phyloP scores from a whole-genome alignment of 2,797 vertebrate species.

The Danio choprae region DNA sequence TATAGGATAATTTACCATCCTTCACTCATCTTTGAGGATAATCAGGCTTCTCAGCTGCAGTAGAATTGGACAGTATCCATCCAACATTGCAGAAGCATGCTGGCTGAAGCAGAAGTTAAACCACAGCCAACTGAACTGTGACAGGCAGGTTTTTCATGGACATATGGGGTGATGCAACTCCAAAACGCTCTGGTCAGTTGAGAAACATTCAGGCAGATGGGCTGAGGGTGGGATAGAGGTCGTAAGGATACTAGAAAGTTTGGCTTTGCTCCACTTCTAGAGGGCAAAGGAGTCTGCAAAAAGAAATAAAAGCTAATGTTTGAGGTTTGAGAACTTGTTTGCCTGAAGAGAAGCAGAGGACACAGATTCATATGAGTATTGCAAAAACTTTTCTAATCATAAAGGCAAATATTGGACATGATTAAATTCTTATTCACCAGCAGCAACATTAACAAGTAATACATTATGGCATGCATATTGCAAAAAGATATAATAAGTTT shows the following conservation, averaged over 20 bases:
- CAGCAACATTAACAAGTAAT: slow-evolving; percentile 12
- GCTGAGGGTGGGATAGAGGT: slow-evolving; percentile 31
- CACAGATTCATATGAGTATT: neutral
- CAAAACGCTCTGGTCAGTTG: slow-evolving; percentile 35
- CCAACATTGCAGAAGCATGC: slow-evolving; percentile 2
- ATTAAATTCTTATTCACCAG: slow-evolving; percentile 16
- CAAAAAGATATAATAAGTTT: slow-evolving; percentile 23
- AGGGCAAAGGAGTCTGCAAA: slow-evolving; percentile 18
- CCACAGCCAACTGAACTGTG: slow-evolving; percentile 26
- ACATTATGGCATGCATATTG: slow-evolving; percentile 35
- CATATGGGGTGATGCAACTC: slow-evolving; percentile 43
- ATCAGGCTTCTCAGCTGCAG: slow-evolving; percentile 15
- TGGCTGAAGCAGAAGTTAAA: neutral
- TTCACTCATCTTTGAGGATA: slow-evolving; percentile 30
- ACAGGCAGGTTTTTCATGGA: slow-evolving; percentile 7
- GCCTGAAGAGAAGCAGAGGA: slow-evolving; percentile 2
- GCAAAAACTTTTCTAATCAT: neutral
- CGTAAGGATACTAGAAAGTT: slow-evolving; percentile 21
- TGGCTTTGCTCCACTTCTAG: slow-evolving; percentile 40
- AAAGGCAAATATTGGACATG: neutral
- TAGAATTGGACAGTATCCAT: neutral
- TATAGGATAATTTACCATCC: slow-evolving; percentile 14
- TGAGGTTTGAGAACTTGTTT: neutral
- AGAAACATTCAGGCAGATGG: slow-evolving; percentile 52
- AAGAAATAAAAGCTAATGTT: neutral